Evolutionary conservation across 2,888 invertebrate genomes (phyloP), one percentile per base, ranked within the genome.

Genomic region (Cephalotes varians): DNA sequence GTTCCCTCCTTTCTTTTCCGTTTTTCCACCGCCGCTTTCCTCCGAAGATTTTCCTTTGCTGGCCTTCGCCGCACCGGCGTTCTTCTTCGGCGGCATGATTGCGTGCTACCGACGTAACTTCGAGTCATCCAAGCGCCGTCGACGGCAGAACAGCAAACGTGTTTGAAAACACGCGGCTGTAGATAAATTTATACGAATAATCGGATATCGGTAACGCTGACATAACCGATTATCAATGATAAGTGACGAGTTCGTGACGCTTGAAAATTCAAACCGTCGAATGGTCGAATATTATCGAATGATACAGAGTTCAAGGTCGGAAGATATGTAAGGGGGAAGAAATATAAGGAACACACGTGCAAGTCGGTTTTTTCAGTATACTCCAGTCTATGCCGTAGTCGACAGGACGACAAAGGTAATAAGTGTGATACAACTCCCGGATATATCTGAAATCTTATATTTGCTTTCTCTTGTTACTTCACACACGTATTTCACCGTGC

Each of bases 1-100:
- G 92, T 96, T 97, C 79, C 98, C 98, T 37, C 98, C 97, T 93
- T 96, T 96, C 94, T 98, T 98, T 93, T 97, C 97, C 92, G 97
- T 97, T 93, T 97, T 97, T 65, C 95, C 94, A 91, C 95, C 95
- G 51, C 95, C 95, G 1, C 94, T 95, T n/a, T 94, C 93, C 94
- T 92, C 95, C 91, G 91, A 90, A 44, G 92, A 95, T 95, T 92
- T 95, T 89, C 93, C 92, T 84, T 94, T 94, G 6, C 91, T 93
- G 76, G 94, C 94, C 88, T 95, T 95, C 10, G 93, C 95, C 76
- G 95, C 95, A 77, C 95, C 95, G 40, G 96, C 93, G 91, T 95
- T 96, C 92, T 97, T 97, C 95, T 97, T 97, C 0, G 97, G 97
- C 56, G 97, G 97, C 97, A 97, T 97, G 34, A 9, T 86, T 9